Base-by-base conservation (phyloP, 2,888 invertebrate species). In the Dryobotodes eremita region DNA sequence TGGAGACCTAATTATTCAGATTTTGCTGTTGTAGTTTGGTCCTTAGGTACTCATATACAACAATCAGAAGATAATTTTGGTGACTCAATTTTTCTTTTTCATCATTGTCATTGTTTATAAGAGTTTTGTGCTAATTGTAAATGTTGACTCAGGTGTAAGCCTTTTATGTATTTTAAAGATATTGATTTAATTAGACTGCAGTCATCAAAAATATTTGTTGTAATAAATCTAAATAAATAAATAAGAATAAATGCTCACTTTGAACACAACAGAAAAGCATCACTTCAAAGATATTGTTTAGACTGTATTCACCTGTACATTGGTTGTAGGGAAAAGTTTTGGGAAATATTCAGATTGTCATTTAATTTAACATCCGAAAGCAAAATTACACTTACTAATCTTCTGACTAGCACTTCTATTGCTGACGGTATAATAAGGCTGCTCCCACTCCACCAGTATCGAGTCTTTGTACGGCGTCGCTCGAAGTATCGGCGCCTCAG, bases 401-500 rank as follows among this genome's bases (percentile, higher is more conserved):
- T 96, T 96, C 78, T 95, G 95, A n/a, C 89, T 90, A 0, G 91
- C 85, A 81, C 91, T 96, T 61, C 88, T 94, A 70, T 96, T 96
- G 31, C 83, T 91, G 15, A 90, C 78, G 0, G 92, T 86, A 68
- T 94, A 95, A 80, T 94, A 94, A 0, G 96, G 97, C 72, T 98
- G 98, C 66, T 98, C 98, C 95, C 98, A 98, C 88, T 98, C 98
- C 7, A 98, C 97, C 7, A 97, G 86, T 46, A 97, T 94, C 0
- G 96, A 96, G 90, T 96, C 95, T 55, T 96, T 96, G 72, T 96
- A 96, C 0, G 97, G 96, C 0, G 96, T 95, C 0, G 96, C 96
- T 85, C 98, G 97, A 69, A 98, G 95, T 80, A 97, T 96, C 0
- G 98, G 98, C 0, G 98, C 97, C 79, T 97, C 97, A 0, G 98